These are phyloP conservation scores for Ciconia boyciana DNA, from an alignment of 2,113 vertebrate genomes.

Conservation along the genomic window DNA sequence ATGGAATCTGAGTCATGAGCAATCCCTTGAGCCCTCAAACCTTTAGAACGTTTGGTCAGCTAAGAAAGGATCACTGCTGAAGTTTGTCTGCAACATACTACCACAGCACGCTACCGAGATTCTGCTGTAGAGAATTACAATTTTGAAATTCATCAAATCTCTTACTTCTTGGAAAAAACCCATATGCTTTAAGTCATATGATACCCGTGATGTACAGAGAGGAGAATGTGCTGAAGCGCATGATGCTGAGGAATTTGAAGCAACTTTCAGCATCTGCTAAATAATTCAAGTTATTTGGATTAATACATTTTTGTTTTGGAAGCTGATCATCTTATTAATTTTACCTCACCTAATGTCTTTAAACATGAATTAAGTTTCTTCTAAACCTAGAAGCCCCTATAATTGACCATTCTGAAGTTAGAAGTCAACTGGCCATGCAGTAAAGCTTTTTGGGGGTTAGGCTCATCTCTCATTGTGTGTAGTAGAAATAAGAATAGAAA, in stretches of 20 bases:
- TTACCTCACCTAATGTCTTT: background rate
- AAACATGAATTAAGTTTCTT: background rate
- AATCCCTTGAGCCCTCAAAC: background rate
- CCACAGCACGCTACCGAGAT: background rate
- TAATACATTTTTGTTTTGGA: background rate
- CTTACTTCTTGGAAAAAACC: background rate
- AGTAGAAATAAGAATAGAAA: background rate
- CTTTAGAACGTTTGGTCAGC: background rate
- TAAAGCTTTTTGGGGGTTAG: background rate
- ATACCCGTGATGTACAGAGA: background rate
- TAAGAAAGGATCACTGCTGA: background rate
- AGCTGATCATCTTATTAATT: background rate
- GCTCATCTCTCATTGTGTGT: background rate
- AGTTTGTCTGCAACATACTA: background rate
- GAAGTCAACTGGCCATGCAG: background rate
- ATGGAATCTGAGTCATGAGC: background rate
- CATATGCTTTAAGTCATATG: background rate
- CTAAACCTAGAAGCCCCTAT: background rate
- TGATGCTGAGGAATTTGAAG: background rate
- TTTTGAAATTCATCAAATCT: background rate
- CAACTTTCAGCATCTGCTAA: background rate
- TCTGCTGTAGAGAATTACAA: background rate
- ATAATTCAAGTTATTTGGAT: background rate
- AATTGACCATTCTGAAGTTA: background rate
- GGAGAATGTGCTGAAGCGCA: background rate